A percentile compares a stretch with the other conserved stretches of the same genome.
Conservation (phyloP, 2,888 invertebrate species). For the Thymelicus sylvestris region DNA sequence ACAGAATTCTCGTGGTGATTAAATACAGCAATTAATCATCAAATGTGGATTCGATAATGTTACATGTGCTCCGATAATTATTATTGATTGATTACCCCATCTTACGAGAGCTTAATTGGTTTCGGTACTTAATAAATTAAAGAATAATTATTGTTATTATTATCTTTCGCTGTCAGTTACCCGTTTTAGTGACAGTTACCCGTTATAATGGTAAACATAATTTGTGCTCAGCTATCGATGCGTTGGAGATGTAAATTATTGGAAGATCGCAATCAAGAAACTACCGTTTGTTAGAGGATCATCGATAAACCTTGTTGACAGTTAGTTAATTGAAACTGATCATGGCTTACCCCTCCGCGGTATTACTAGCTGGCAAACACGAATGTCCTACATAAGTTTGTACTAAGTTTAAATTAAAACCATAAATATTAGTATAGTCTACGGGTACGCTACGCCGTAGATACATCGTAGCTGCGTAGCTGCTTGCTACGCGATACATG, state of each 20-base stretch:
- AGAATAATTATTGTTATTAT: no score
- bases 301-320: not conserved
- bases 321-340: not conserved
- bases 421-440: not conserved
- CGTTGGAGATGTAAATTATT: not conserved
- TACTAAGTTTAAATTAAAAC: constrained; percentile 10
- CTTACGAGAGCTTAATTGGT: not conserved
- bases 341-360: not conserved
- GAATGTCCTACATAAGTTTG: not conserved
- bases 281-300: not conserved
- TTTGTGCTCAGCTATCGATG: not conserved
- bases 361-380: not conserved
- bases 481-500: not conserved
- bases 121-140: not conserved
- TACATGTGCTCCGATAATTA: not conserved
- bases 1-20: not conserved
- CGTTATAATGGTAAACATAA: not conserved
- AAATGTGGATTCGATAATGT: not conserved
- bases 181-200: no score
- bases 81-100: not conserved
- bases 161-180: no score
- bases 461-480: constrained; percentile 3
- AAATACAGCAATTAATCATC: constrained; percentile 7
- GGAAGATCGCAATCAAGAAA: not conserved
- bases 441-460: not conserved